A percentile compares a stretch with the other conserved stretches of the same genome.
Evolutionary conservation across 2,113 vertebrate genomes (phyloP).

Genomic region (Mus pahari): DNA sequence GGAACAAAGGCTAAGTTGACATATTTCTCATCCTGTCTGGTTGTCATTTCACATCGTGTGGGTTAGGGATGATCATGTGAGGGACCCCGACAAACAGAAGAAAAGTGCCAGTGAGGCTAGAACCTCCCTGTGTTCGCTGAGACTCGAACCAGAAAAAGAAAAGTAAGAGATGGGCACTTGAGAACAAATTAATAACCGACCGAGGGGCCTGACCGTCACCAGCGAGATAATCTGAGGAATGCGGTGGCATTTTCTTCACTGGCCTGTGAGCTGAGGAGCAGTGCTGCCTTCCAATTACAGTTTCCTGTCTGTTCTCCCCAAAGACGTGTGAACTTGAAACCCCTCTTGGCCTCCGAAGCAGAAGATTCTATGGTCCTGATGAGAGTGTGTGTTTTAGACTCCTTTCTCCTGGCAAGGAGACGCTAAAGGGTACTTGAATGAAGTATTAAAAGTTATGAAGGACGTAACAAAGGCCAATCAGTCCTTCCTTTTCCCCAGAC

Average conservation of each 20-base stretch:
- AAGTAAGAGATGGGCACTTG: conserved; percentile 23
- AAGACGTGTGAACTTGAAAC: conserved; percentile 34
- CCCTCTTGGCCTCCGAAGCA: neutral
- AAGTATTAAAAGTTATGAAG: conserved; percentile 76
- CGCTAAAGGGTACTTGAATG: conserved; percentile 73
- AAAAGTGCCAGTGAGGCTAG: neutral
- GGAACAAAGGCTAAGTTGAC: conserved; percentile 9
- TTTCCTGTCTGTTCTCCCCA: conserved; percentile 42
- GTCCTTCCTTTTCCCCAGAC: conserved; percentile 71
- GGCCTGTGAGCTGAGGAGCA: neutral
- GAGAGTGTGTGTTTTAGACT: conserved; percentile 64
- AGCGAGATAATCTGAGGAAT: neutral
- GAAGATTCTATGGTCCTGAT: conserved; percentile 56
- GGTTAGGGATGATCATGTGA: neutral
- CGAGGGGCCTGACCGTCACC: neutral
- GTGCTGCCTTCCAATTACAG: conserved; percentile 6
- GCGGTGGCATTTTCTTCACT: neutral
- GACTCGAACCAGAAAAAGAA: conserved; percentile 1
- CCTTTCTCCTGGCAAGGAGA: conserved; percentile 60
- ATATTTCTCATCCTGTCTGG: neutral
- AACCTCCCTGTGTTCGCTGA: neutral
- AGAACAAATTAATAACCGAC: conserved; percentile 43
- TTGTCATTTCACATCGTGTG: neutral
- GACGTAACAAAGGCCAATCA: conserved; percentile 76
- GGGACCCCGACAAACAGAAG: neutral